A percentile compares a stretch with the other conserved stretches of the same genome.
These are phyloP conservation scores for Ischnus inquisitorius DNA, from an alignment of 2,888 invertebrate genomes.

Conservation along the genomic window DNA sequence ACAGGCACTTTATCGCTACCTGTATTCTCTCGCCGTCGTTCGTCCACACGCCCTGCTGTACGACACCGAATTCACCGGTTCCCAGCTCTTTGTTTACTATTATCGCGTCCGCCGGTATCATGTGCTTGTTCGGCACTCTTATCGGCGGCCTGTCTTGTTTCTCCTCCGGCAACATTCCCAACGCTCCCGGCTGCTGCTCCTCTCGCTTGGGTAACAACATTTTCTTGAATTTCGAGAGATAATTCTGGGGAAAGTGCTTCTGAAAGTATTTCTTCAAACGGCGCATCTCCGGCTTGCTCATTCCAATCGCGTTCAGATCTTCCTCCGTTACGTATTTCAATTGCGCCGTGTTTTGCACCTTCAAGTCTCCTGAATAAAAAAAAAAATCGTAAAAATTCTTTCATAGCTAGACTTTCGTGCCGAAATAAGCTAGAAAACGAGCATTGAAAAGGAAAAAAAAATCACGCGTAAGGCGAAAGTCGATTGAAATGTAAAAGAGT, in stretches of 20 bases:
- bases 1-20: slow-evolving; percentile 98
- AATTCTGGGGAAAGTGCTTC: slow-evolving; percentile 97
- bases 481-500: not conserved
- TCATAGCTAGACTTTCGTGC: not conserved
- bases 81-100: slow-evolving; percentile 98
- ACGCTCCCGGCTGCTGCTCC: slow-evolving; percentile 81
- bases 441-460: not conserved
- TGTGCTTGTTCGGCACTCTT: slow-evolving; percentile 93
- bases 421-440: not conserved
- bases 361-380: slow-evolving; percentile 88
- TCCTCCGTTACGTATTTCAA: slow-evolving; percentile 97
- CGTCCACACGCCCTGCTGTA: slow-evolving; percentile 99
- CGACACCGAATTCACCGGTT: slow-evolving; percentile 98
- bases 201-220: slow-evolving; percentile 89
- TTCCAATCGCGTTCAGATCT: slow-evolving; percentile 95
- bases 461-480: not conserved
- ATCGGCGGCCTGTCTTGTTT: slow-evolving; percentile 84
- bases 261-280: slow-evolving; percentile 97
- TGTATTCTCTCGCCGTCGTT: slow-evolving; percentile 97
- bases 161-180: slow-evolving; percentile 83
- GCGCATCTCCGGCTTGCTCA: slow-evolving; percentile 98
- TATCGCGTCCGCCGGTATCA: slow-evolving; percentile 95
- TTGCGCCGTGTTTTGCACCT: slow-evolving; percentile 95
- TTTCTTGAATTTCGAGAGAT: slow-evolving; percentile 96
- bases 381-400: not conserved